Evolutionary conservation across 2,888 invertebrate species (phyloP).

Genomic region (Aporophyla lueneburgensis): DNA sequence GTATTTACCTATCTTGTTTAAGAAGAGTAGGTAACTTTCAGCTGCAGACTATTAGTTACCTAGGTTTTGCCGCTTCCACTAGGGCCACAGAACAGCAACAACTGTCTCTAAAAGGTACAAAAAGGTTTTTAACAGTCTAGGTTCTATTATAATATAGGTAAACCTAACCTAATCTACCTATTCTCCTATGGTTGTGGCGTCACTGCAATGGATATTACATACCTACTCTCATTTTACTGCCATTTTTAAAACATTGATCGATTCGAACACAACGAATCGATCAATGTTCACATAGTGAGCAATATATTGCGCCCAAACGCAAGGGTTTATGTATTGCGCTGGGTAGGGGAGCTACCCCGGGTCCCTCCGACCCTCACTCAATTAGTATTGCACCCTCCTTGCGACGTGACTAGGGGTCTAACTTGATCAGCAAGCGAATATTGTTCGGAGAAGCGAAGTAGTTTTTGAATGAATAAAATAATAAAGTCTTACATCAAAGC

Average conservation of each 20-base stretch:
- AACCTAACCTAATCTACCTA: neutral
- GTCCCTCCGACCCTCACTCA: slow-evolving; percentile 34
- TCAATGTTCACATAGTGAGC: slow-evolving; percentile 38
- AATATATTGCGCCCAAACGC: slow-evolving; percentile 51
- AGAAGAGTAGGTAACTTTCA: neutral
- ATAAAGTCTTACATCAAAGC: neutral
- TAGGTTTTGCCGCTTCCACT: neutral
- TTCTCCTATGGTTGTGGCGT: too few species aligned
- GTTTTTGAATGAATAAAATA: neutral
- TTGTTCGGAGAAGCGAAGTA: neutral
- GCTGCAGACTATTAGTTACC: neutral
- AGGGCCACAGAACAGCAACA: too few species aligned
- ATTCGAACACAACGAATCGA: slow-evolving; percentile 22
- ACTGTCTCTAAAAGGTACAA: too few species aligned
- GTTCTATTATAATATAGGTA: neutral
- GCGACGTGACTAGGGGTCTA: slow-evolving; percentile 45
- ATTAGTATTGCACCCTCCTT: slow-evolving; percentile 59
- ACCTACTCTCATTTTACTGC: neutral
- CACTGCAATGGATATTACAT: too few species aligned
- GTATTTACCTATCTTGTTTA: neutral
- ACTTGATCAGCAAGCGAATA: slow-evolving; percentile 14
- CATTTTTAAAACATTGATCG: neutral
- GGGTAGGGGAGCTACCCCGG: slow-evolving; percentile 46
- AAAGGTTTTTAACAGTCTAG: neutral
- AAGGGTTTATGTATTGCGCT: slow-evolving; percentile 61